phyloP scores from a whole-genome alignment of 2,888 invertebrate species.

The Alsophila aescularia region DNA sequence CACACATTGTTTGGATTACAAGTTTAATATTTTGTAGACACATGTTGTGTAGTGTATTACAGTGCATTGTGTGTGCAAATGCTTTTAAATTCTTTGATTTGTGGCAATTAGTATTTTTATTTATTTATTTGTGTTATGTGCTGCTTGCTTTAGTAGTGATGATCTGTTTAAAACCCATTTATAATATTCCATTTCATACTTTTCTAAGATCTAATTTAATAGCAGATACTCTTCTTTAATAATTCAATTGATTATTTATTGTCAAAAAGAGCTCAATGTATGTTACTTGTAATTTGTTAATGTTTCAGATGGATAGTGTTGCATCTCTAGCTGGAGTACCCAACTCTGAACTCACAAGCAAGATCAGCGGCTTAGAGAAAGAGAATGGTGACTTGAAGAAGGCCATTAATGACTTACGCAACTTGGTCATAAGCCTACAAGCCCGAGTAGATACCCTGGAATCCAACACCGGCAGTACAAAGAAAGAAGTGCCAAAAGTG shows the following conservation, averaged over 20 bases:
- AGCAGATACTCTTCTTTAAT: no score
- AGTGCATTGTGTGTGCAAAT: conserved; percentile 6
- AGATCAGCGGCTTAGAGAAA: conserved; percentile 83
- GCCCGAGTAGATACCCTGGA: conserved; percentile 73
- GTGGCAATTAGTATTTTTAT: not conserved
- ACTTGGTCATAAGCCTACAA: conserved; percentile 77
- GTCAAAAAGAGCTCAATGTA: not conserved
- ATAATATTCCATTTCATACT: no score
- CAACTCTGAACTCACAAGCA: conserved; percentile 82
- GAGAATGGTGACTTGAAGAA: conserved; percentile 83
- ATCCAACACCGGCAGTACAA: conserved; percentile 48
- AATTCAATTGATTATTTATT: no score
- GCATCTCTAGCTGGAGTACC: conserved; percentile 83
- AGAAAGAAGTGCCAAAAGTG: conserved; percentile 57
- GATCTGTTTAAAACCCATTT: not conserved
- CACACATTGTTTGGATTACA: conserved; percentile 11
- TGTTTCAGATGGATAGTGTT: conserved; percentile 87
- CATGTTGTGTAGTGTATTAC: not conserved
- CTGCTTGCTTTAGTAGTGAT: conserved; percentile 1
- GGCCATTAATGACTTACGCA: conserved; percentile 74
- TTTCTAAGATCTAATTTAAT: no score
- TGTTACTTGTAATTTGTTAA: not conserved
- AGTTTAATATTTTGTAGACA: conserved; percentile 1
- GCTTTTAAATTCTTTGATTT: not conserved
- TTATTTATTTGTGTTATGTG: not conserved